A percentile compares a stretch with the other conserved stretches of the same genome.
Conservation (phyloP, 2,113 vertebrate genomes). For the Phalacrocorax carbo region DNA sequence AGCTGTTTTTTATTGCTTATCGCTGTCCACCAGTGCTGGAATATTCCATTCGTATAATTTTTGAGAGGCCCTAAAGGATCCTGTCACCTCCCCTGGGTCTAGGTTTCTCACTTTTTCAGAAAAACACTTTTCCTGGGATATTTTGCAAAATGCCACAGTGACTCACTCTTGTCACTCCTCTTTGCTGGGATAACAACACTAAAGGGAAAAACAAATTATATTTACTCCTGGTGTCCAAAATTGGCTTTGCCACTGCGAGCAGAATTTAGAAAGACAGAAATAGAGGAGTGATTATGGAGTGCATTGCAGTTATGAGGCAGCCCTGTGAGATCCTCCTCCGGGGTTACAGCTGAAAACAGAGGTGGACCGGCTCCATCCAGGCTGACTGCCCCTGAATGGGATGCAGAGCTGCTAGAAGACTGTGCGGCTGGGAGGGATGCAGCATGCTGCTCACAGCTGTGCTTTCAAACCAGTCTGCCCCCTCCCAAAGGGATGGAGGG, state of each 20-base stretch:
- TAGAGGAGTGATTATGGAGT: background rate
- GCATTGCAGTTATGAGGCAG: background rate
- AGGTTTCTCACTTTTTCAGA: background rate
- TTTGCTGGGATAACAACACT: background rate
- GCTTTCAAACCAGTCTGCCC: background rate
- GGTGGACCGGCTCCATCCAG: background rate
- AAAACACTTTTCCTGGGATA: background rate
- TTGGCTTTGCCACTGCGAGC: background rate
- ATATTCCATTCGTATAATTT: background rate
- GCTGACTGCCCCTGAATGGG: background rate
- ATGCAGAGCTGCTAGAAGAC: background rate
- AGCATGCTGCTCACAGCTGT: background rate
- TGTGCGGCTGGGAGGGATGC: background rate
- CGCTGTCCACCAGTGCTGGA: background rate
- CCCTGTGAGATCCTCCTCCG: background rate
- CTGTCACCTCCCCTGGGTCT: background rate
- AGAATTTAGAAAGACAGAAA: constrained; percentile 1
- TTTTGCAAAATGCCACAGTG: background rate
- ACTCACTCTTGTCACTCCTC: constrained; percentile 21
- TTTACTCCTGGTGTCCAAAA: constrained; percentile 6
- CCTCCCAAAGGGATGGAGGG: background rate
- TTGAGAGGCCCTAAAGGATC: background rate
- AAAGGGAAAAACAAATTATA: background rate
- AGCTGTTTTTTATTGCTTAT: background rate
- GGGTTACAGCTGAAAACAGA: background rate